Base-by-base conservation (phyloP, 2,888 invertebrate species). In the Seira musarum region DNA sequence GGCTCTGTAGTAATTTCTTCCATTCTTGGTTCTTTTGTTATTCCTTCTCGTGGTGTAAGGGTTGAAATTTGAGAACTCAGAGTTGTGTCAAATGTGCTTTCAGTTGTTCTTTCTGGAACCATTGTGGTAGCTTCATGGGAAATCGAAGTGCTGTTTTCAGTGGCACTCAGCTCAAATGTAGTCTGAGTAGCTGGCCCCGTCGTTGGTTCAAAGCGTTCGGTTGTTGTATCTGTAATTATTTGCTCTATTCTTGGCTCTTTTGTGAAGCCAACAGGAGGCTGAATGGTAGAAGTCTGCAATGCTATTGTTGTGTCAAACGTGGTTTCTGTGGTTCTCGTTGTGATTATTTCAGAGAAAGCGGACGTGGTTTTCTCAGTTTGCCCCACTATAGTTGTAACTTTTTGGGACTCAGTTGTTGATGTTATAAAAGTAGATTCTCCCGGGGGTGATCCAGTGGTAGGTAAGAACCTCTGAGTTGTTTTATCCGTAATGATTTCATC, bases 291-390 rank as follows among this genome's bases (percentile, higher is more conserved):
- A 25, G 49, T 57, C 57, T 73, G 49, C 10, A 69, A 17, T 21
- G 63, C 76, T 10, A 69, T 35, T 46, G 76, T 76, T 2, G 67
- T 74, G 8, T 80, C 80, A n/a, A 65, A 63, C 8, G 19, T 40
- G 61, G 72, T 25, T 66, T 71, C 72, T 0, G 72, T 72, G 1
- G 68, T 72, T 64, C 63, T 66, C 24, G 22, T 30, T 2, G 30
- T 5, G 30, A 8, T 8, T 5, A 30, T 2, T 30, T 30, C 30
- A 30, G 30, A 30, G 30, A 30, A 30, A 30, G 30, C 30, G 8
- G 30, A 30, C 8, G 30, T 30, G 3, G 30, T 30, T 30, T 30
- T 30, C 30, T 30, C 30, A 30, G 30, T 30, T 30, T 30, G 30
- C 30, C 30, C 30, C 30, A 30, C 8, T 8, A 8, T 2, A 8